Evolutionary conservation across 2,888 invertebrate species (phyloP), one percentile per base, ranked within the genome.

Genomic region (Zonitis immaculata): DNA sequence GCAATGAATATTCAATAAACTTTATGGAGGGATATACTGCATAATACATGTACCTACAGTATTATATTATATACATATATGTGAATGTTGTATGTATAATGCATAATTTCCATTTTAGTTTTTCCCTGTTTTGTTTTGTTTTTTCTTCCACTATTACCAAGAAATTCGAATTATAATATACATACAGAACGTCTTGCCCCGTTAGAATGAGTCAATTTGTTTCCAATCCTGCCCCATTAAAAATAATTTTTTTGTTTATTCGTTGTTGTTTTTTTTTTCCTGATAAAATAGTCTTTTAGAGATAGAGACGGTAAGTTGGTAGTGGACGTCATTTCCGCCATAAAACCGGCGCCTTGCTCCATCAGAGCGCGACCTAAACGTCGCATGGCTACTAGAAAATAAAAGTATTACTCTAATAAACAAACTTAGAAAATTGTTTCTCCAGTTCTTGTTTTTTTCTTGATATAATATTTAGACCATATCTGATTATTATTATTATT

Each of bases 291-390:
- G 12, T 32, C n/a, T 12, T n/a, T 6, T 5, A 14, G 5, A 32
- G 1, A 30, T 42, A 43, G 27, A 26, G 46, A 27, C 39, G 28
- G 16, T n/a, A n/a, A n/a, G n/a, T n/a, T n/a, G n/a, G n/a, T n/a
- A n/a, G n/a, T 55, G 61, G 62, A 63, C 64, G 66, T 66, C 64
- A 62, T 59, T 56, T 62, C 63, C 62, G 60, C 60, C 53, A 62
- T 52, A 49, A 52, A 57, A 61, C 63, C 67, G 67, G 65, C 65
- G 66, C 63, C 66, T 66, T 66, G 67, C 66, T 67, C 65, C 65
- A 66, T 47, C 65, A 66, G 67, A 66, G 66, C 67, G 66, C 61
- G 59, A 66, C 66, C 58, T 51, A 58, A 63, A 47, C 44, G 22
- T 43, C 42, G 32, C 30, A 28, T 44, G 26, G 35, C 43, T 26